Evolutionary conservation across 2,113 vertebrate genomes (phyloP).

Genomic region (Perca flavescens): DNA sequence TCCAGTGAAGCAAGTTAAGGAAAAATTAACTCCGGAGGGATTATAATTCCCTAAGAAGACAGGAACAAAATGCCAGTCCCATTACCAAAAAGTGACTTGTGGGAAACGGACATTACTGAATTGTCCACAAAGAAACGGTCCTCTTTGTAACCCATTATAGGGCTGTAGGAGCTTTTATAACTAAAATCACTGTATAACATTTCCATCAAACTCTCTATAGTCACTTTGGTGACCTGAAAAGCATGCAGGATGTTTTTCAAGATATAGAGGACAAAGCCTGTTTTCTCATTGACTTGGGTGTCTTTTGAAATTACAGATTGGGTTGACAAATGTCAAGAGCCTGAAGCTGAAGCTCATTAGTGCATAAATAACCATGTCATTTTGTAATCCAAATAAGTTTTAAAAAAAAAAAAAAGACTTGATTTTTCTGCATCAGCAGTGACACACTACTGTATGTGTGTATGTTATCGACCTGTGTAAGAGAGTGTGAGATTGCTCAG

Average conservation of each 20-base stretch:
- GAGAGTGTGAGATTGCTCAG: conserved; percentile 59
- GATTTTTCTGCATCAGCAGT: conserved; percentile 6
- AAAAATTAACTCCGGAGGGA: conserved; percentile 24
- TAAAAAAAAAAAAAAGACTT: neutral
- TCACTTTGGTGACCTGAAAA: conserved; percentile 46
- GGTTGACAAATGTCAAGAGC: neutral
- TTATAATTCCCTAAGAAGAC: conserved; percentile 15
- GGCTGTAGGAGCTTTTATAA: conserved; percentile 37
- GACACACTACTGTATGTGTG: conserved; percentile 9
- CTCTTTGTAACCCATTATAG: conserved; percentile 36
- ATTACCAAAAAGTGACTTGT: conserved; percentile 32
- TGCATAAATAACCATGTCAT: conserved; percentile 13
- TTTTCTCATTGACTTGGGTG: conserved; percentile 25
- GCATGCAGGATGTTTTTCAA: conserved; percentile 22
- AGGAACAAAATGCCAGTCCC: conserved; percentile 26
- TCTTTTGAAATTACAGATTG: conserved; percentile 29
- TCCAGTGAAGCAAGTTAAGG: conserved; percentile 22
- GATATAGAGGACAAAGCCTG: neutral
- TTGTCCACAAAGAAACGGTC: conserved; percentile 14
- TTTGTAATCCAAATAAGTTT: neutral
- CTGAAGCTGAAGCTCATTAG: conserved; percentile 10
- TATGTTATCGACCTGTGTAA: conserved; percentile 16
- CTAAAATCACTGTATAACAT: conserved; percentile 12
- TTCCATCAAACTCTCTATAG: conserved; percentile 31
- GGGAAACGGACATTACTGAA: conserved; percentile 12